Evolutionary conservation across 2,888 invertebrate species (phyloP), one percentile per base, ranked within the genome.

Genomic region (Listrodromus nycthemerus): DNA sequence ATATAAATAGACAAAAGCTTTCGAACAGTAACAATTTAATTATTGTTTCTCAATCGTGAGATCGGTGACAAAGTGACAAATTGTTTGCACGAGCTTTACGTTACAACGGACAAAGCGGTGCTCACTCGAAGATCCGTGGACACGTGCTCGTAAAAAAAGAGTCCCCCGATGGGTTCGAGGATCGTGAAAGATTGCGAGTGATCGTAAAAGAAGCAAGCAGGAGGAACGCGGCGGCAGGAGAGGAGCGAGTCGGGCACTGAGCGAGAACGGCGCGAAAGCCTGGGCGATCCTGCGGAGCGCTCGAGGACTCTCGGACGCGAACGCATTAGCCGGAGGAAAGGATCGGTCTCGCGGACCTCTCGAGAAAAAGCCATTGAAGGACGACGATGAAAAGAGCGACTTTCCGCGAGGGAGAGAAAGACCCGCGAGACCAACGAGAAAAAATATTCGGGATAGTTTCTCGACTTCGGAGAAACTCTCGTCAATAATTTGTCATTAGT

Each of bases 161-260:
- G 69, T 83, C 66, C 70, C 63, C 30, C 80, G 76, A 83, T 83
- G 85, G 81, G 84, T 86, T 87, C 85, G 77, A 80, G 85, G 76
- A 80, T 87, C 87, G 69, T 88, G 87, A 89, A 89, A 81, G 78
- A 84, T 78, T 85, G 86, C 82, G 86, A 81, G 83, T 76, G 82
- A 84, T 89, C 88, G 87, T 89, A 88, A 88, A 89, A 78, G 52
- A 50, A 41, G 52, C 65, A 21, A 37, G 48, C 13, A 63, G 71
- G 52, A 70, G 80, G 48, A 61, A 10, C 24, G 69, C 65, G 67
- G 80, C 61, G 55, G 66, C 71, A 77, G 33, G 33, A 81, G 67
- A 63, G 67, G 24, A 63, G 55, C 19, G 55, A 21, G 21, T 24
- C 10, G 4, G 19, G 24, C 19, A 10, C 55, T 19, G 24, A 3